Evolutionary conservation across 2,888 invertebrate genomes (phyloP).

Genomic region (Fragum fragum): DNA sequence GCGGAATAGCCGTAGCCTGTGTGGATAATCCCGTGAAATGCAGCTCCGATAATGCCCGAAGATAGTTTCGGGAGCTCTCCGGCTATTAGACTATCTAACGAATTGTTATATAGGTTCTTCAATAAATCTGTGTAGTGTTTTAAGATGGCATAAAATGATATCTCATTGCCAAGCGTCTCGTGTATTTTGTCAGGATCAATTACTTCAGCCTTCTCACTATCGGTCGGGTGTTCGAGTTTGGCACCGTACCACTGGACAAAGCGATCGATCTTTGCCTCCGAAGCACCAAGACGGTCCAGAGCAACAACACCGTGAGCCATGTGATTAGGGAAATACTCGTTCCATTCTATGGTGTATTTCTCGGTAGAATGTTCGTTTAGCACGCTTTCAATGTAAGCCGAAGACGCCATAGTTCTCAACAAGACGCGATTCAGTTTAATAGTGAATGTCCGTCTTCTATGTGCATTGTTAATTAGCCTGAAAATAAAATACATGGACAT

Average conservation of each 20-base stretch:
- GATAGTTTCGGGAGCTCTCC: conserved; percentile 56
- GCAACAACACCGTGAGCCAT: conserved; percentile 60
- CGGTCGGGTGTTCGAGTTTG: conserved; percentile 37
- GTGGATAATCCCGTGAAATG: conserved; percentile 61
- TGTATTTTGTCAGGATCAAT: conserved; percentile 34
- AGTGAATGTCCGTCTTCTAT: not conserved
- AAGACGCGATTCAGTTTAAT: not conserved
- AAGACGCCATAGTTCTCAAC: not conserved
- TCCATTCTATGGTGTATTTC: conserved; percentile 57
- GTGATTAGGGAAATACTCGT: conserved; percentile 50
- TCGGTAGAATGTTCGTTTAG: conserved; percentile 44
- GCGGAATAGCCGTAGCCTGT: conserved; percentile 62
- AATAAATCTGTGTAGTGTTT: conserved; percentile 40
- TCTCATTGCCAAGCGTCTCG: conserved; percentile 39
- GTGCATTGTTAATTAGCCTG: not conserved
- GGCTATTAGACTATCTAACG: conserved; percentile 43
- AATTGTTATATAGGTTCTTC: not conserved
- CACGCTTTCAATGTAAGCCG: not conserved
- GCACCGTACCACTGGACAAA: conserved; percentile 53
- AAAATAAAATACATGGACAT: not conserved
- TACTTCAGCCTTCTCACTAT: conserved; percentile 16
- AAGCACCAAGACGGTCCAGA: conserved; percentile 51
- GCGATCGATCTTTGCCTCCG: conserved; percentile 36
- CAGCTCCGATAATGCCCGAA: conserved; percentile 52
- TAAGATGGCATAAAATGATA: conserved; percentile 48